Conservation (phyloP, 2,113 vertebrate genomes). For the Sinocyclocheilus maitianheensis region DNA sequence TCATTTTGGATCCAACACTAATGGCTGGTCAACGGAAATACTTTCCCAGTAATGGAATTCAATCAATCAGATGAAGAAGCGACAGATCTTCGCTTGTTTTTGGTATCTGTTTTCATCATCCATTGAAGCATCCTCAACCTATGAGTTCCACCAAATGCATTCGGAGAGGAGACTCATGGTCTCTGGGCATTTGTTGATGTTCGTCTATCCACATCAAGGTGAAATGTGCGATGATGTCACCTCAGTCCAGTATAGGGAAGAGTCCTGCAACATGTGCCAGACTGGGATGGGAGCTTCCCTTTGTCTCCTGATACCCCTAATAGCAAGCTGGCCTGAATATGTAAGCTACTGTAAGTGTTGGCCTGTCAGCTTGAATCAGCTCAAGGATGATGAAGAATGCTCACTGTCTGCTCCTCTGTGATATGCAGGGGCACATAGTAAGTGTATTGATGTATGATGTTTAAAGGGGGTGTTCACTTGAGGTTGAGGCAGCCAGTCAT, state of each 20-base stretch:
- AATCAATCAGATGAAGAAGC: neutral
- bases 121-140: neutral
- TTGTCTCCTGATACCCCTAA: conserved; percentile 62
- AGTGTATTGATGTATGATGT: conserved; percentile 29
- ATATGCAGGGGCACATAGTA: conserved; percentile 14
- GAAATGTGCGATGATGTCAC: conserved; percentile 14
- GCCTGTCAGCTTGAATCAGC: conserved; percentile 70
- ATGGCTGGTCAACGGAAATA: neutral
- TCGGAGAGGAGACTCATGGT: neutral
- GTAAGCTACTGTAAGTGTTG: conserved; percentile 66
- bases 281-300: conserved; percentile 58
- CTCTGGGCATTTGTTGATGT: neutral
- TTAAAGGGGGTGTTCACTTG: conserved; percentile 2
- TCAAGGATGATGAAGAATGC: conserved; percentile 59
- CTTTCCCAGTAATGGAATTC: conserved; percentile 30
- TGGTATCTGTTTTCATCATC: conserved; percentile 1
- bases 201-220: neutral
- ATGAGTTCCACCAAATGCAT: neutral
- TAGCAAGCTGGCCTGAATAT: conserved; percentile 69
- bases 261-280: conserved; percentile 43
- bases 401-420: conserved; percentile 48
- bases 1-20: conserved; percentile 11
- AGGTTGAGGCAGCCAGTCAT: conserved; percentile 25
- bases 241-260: neutral
- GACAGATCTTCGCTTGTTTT: conserved; percentile 3